Evolutionary conservation across 2,113 vertebrate genomes (phyloP).

Genomic region (Pseudorhombus dupliciocellatus): DNA sequence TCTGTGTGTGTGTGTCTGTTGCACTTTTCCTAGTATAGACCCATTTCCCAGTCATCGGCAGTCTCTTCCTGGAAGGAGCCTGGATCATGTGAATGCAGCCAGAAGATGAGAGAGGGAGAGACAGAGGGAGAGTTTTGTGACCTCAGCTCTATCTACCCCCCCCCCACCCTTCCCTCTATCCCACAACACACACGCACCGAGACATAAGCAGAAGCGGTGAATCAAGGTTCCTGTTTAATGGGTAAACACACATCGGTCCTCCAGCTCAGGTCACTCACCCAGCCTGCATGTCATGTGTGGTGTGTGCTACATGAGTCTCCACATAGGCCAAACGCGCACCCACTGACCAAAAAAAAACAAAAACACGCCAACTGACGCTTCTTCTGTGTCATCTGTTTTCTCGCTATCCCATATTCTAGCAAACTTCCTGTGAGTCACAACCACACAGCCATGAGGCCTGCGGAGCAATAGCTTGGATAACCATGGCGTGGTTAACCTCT

Average conservation of each 20-base stretch:
- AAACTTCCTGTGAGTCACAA: conserved; percentile 16
- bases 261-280: conserved; percentile 66
- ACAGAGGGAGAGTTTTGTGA: background rate
- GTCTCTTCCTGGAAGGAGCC: conserved; percentile 41
- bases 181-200: background rate
- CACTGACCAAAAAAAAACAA: background rate
- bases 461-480: conserved; percentile 51
- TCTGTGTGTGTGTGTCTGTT: background rate
- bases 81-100: conserved; percentile 16
- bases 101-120: conserved; percentile 4
- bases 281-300: conserved; percentile 19
- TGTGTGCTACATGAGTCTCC: conserved; percentile 6
- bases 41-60: conserved; percentile 20
- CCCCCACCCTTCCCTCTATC: conserved; percentile 10
- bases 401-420: background rate
- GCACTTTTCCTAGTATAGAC: conserved; percentile 31
- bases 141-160: conserved; percentile 5
- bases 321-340: background rate
- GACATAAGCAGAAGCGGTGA: conserved; percentile 8
- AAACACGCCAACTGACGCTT: background rate
- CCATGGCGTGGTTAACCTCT: conserved; percentile 44
- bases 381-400: background rate
- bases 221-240: conserved; percentile 68
- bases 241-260: conserved; percentile 67
- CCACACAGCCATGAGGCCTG: background rate